phyloP scores from a whole-genome alignment of 2,797 vertebrate species.

The Platyrinchus mystaceus region DNA sequence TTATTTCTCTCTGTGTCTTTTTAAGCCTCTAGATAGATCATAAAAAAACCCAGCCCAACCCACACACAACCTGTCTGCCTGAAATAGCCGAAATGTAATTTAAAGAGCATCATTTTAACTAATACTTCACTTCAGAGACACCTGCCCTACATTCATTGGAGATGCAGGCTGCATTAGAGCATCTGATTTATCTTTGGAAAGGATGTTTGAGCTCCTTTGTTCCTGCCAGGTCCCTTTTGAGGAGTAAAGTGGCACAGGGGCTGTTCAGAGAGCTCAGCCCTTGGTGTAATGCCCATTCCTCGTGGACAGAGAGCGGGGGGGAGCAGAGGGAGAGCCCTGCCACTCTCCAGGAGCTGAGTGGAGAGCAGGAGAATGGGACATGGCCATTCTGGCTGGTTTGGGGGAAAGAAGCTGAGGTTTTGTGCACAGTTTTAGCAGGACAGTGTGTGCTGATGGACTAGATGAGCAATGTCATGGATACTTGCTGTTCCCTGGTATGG shows the following conservation, averaged over 20 bases:
- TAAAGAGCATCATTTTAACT: conserved; percentile 77
- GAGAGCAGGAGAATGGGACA: background rate
- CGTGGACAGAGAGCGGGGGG: background rate
- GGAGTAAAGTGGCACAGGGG: background rate
- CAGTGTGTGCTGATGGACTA: accelerated
- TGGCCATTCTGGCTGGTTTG: accelerated
- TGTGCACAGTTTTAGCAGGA: background rate
- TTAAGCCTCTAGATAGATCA: conserved; percentile 74
- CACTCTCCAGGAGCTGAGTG: background rate
- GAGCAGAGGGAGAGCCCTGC: background rate
- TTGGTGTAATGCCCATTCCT: accelerated
- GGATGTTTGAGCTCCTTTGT: conserved; percentile 38
- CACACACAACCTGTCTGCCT: conserved; percentile 64
- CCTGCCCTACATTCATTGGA: conserved; percentile 71
- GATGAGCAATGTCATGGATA: accelerated
- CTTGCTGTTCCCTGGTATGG: accelerated
- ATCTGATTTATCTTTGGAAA: conserved; percentile 63
- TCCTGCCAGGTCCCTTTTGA: background rate
- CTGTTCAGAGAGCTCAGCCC: accelerated
- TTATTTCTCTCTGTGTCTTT: conserved; percentile 75
- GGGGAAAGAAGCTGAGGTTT: background rate
- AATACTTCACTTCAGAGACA: conserved; percentile 72
- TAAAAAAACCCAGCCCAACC: conserved; percentile 58
- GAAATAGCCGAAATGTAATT: conserved; percentile 73
- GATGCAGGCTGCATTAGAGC: conserved; percentile 55